Percentiles rank a stretch among this genome's conserved stretches.
Evolutionary conservation across 2,113 vertebrate genomes (phyloP).

Genomic region (Myrmecophaga tridactyla): DNA sequence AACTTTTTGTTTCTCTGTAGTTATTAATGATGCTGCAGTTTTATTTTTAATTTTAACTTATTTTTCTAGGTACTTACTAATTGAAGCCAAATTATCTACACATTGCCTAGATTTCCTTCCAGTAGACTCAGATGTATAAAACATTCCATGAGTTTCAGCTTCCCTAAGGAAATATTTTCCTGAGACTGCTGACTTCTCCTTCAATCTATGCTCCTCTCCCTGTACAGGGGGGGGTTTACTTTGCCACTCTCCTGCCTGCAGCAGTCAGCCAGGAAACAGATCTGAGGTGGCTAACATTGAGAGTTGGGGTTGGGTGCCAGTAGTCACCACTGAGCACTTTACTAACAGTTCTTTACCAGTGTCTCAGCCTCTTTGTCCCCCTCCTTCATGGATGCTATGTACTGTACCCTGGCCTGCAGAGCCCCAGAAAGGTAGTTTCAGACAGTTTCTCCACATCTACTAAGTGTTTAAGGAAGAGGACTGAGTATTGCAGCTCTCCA

Average conservation of each 20-base stretch:
- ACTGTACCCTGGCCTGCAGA: too few species aligned
- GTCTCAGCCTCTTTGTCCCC: too few species aligned
- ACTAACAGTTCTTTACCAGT: too few species aligned
- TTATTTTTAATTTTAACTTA: conserved; percentile 4
- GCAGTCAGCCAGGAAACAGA: too few species aligned
- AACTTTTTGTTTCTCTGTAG: not conserved
- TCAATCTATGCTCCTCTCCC: not conserved
- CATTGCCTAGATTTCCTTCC: not conserved
- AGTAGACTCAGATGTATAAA: not conserved
- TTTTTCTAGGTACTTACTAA: not conserved
- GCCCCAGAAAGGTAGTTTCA: too few species aligned
- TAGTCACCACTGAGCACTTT: too few species aligned
- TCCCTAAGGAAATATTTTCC: not conserved
- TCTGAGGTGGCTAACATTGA: too few species aligned
- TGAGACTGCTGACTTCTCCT: not conserved
- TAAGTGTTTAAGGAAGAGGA: too few species aligned
- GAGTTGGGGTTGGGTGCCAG: too few species aligned
- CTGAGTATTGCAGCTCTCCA: too few species aligned
- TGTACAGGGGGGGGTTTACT: not conserved
- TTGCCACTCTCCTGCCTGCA: not conserved
- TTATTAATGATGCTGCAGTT: not conserved
- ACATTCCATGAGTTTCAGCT: not conserved
- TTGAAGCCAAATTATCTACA: not conserved
- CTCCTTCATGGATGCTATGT: too few species aligned
- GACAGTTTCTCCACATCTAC: too few species aligned